phyloP scores from a whole-genome alignment of 92 coral and sea anemone species.

The Phymanthus crucifer region DNA sequence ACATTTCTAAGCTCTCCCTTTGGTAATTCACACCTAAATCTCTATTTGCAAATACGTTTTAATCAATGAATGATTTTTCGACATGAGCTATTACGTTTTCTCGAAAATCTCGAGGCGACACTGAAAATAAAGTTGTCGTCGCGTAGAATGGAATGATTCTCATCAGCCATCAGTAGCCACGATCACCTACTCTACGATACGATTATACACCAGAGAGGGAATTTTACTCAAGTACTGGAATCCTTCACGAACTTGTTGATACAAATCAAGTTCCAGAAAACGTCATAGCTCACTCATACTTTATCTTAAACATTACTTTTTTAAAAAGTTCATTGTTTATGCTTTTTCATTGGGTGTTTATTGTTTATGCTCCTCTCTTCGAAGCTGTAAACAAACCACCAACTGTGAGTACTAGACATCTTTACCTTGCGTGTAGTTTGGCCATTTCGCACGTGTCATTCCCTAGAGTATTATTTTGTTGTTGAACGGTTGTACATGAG shows the following conservation, averaged over 20 bases:
- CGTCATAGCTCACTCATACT: not conserved
- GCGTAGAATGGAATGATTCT: too few relatives aligned
- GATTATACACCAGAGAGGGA: too few relatives aligned
- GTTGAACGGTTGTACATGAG: too few relatives aligned
- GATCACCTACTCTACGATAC: too few relatives aligned
- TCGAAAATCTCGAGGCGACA: too few relatives aligned
- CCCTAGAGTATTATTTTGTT: too few relatives aligned
- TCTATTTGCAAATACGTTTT: not conserved
- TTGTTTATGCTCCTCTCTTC: not conserved
- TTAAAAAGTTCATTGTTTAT: conserved; percentile 2
- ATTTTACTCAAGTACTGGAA: too few relatives aligned
- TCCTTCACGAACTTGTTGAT: too few relatives aligned
- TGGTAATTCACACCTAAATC: not conserved
- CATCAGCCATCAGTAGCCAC: too few relatives aligned
- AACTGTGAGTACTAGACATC: not conserved
- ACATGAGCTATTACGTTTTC: not conserved
- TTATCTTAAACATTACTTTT: conserved; percentile 1
- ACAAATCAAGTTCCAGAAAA: not conserved
- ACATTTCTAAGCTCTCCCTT: not conserved
- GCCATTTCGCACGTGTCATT: too few relatives aligned
- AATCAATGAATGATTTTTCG: not conserved
- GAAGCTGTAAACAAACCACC: not conserved
- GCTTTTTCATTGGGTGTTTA: not conserved
- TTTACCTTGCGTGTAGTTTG: too few relatives aligned
- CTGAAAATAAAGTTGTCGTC: too few relatives aligned